A percentile compares a stretch with the other conserved stretches of the same genome.
Evolutionary conservation across 2,113 vertebrate genomes (phyloP).

Genomic region (Herpailurus yagouaroundi): DNA sequence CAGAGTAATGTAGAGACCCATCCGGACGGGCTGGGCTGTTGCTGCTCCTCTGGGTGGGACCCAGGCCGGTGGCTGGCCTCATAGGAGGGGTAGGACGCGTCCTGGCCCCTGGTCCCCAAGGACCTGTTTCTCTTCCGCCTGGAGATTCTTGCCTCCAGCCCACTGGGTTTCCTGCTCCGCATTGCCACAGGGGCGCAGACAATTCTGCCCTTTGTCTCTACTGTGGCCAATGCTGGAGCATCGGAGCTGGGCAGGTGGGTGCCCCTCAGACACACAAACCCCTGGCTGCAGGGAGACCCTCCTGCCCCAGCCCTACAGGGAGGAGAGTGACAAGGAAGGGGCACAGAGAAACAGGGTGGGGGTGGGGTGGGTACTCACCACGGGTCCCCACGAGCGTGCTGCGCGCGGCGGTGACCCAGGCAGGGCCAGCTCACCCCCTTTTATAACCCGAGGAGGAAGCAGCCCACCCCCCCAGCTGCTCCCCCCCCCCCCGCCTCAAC

Average conservation of each 20-base stretch:
- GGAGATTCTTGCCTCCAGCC: background rate
- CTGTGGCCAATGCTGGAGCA: fast-evolving
- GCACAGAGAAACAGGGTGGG: background rate
- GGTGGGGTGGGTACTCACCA: background rate
- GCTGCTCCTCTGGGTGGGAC: background rate
- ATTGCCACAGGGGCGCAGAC: fast-evolving
- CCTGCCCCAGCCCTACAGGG: background rate
- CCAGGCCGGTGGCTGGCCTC: fast-evolving
- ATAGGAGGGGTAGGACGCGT: fast-evolving
- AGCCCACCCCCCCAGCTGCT: fast-evolving
- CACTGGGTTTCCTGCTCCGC: fast-evolving
- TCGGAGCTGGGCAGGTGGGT: fast-evolving
- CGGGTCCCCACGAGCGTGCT: fast-evolving
- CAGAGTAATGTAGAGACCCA: too few relatives aligned
- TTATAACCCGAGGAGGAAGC: constrained; percentile 15
- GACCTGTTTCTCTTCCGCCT: fast-evolving
- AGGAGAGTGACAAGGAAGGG: background rate
- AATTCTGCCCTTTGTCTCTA: fast-evolving
- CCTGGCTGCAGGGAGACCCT: fast-evolving
- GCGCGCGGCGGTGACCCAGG: background rate
- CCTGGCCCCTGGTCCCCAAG: background rate
- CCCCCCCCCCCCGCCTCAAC: fast-evolving
- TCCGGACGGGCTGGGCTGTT: fast-evolving
- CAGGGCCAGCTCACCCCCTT: background rate
- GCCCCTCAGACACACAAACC: background rate